Evolutionary conservation across 92 coral and sea anemone genomes (phyloP).

Genomic region (Nematostella vectensis): DNA sequence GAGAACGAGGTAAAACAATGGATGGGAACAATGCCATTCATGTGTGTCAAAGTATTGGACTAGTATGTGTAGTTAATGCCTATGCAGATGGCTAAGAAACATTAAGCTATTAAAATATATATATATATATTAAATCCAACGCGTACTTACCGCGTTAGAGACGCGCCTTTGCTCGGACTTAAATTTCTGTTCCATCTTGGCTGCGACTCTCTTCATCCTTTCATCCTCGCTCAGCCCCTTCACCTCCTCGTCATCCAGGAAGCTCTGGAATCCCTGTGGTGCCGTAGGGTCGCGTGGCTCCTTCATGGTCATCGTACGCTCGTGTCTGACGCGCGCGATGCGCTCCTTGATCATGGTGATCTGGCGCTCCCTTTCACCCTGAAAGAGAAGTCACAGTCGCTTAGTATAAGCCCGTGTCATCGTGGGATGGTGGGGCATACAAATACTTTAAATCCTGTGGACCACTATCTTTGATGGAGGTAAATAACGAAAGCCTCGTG

Average conservation of each 20-base stretch:
- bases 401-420: not conserved
- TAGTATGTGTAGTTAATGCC: too few relatives aligned
- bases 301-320: slow-evolving; percentile 92
- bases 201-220: slow-evolving; percentile 89
- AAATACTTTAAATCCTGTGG: too few relatives aligned
- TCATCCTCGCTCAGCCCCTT: slow-evolving; percentile 83
- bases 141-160: slow-evolving; percentile 32
- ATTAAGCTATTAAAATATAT: too few relatives aligned
- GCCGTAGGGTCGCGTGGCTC: slow-evolving; percentile 73
- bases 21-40: not conserved
- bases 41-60: too few relatives aligned
- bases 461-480: too few relatives aligned
- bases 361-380: slow-evolving; percentile 98
- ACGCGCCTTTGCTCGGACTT: slow-evolving; percentile 71
- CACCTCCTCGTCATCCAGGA: slow-evolving; percentile 76
- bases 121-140: too few relatives aligned
- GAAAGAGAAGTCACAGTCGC: not conserved
- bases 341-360: slow-evolving; percentile 91
- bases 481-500: too few relatives aligned
- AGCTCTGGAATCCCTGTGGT: slow-evolving; percentile 73
- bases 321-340: slow-evolving; percentile 90
- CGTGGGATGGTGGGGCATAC: too few relatives aligned
- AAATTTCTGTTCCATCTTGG: slow-evolving; percentile 95
- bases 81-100: too few relatives aligned
- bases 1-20: not conserved